phyloP scores from a whole-genome alignment of 1,140 invertebrate genomes.

The Drosophila suzukii region DNA sequence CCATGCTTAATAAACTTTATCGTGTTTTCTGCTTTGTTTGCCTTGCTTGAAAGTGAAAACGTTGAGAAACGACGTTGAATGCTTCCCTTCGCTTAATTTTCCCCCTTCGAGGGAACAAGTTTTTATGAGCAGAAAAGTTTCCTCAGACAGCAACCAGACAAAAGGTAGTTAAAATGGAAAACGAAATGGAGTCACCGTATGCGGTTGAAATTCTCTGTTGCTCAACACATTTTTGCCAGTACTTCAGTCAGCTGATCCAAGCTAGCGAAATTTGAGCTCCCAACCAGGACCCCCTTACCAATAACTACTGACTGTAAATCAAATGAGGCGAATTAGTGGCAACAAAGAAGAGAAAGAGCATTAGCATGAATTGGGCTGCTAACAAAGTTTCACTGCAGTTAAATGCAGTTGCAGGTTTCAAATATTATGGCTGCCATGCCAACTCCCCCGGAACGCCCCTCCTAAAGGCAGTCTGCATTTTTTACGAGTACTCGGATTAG shows the following conservation, averaged over 20 bases:
- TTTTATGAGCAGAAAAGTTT: slow-evolving; percentile 19
- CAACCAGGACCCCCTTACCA: too few species aligned
- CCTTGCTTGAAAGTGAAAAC: slow-evolving; percentile 27
- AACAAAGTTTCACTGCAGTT: slow-evolving; percentile 47
- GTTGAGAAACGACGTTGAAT: background rate
- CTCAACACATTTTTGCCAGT: background rate
- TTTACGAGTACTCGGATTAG: background rate
- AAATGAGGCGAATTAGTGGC: slow-evolving; percentile 21
- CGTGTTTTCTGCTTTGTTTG: slow-evolving; percentile 5
- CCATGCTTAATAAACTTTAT: slow-evolving; percentile 24
- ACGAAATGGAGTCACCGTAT: background rate
- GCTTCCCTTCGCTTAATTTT: slow-evolving; percentile 9
- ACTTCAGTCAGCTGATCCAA: background rate
- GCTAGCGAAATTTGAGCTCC: background rate
- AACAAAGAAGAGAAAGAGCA: slow-evolving; percentile 18
- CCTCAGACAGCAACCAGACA: slow-evolving; percentile 10
- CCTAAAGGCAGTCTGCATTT: background rate
- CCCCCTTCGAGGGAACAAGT: background rate
- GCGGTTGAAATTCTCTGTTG: background rate
- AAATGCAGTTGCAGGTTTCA: slow-evolving; percentile 49
- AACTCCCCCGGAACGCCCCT: slow-evolving; percentile 12
- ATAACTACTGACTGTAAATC: slow-evolving; percentile 33
- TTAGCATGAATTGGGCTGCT: slow-evolving; percentile 12
- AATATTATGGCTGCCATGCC: slow-evolving; percentile 27
- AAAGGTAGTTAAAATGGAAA: slow-evolving; percentile 6